These are phyloP conservation scores for Mizuhopecten yessoensis DNA, from an alignment of 1,140 invertebrate species.

Conservation along the genomic window DNA sequence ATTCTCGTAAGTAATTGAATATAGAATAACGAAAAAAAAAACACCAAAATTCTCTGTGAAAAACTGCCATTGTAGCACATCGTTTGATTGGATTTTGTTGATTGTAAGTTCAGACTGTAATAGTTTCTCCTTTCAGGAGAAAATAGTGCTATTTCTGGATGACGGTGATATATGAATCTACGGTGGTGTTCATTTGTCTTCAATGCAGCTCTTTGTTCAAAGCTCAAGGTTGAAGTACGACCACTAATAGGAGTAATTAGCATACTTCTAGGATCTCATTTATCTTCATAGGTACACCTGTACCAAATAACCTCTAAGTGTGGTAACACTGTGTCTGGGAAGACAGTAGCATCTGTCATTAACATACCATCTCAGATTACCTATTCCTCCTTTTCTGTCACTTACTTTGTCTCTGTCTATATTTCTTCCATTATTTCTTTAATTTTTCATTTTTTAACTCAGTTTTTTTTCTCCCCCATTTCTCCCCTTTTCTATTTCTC, in stretches of 20 bases:
- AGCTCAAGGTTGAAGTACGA: neutral
- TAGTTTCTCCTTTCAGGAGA: neutral
- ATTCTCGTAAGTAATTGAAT: too few relatives aligned
- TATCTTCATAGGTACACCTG: neutral
- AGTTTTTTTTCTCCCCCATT: neutral
- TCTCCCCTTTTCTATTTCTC: neutral
- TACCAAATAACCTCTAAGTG: neutral
- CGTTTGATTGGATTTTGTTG: too few relatives aligned
- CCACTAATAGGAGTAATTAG: neutral
- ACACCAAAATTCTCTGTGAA: too few relatives aligned
- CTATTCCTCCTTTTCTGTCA: neutral
- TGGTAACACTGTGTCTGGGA: neutral
- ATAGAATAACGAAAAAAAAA: too few relatives aligned
- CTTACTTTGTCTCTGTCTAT: neutral
- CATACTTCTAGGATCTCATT: neutral
- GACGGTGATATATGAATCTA: too few relatives aligned
- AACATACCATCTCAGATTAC: neutral
- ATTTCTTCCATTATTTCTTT: neutral
- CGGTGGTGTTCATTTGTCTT: neutral
- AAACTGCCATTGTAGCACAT: too few relatives aligned
- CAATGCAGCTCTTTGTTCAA: neutral
- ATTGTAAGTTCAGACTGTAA: too few relatives aligned
- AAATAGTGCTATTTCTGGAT: neutral
- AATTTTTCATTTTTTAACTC: neutral
- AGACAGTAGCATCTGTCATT: neutral